Evolutionary conservation across 2,888 invertebrate genomes (phyloP).

Genomic region (Itoplectis maculator): DNA sequence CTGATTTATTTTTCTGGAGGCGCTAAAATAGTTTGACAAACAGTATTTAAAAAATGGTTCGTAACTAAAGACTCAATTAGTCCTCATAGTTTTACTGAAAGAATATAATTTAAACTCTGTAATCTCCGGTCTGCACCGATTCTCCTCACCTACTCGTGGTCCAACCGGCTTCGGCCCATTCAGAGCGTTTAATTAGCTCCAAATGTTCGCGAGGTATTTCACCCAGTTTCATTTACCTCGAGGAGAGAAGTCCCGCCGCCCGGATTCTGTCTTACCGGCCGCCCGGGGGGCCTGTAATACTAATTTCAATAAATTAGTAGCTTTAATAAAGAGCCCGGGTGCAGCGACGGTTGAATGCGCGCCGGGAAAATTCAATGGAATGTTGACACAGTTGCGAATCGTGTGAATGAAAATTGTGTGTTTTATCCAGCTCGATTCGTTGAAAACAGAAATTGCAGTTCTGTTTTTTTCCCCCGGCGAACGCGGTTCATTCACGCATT

Average conservation of each 20-base stretch:
- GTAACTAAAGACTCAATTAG: no score
- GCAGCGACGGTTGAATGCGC: no score
- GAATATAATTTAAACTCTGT: not conserved
- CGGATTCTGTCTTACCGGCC: not conserved
- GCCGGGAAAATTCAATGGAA: not conserved
- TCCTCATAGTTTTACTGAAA: not conserved
- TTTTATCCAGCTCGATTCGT: not conserved
- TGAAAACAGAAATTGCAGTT: not conserved
- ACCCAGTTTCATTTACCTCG: not conserved
- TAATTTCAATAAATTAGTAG: not conserved
- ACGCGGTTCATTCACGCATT: slow-evolving; percentile 5
- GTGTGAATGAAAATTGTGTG: not conserved
- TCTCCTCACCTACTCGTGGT: no score
- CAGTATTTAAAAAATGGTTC: no score
- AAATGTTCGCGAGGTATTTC: not conserved
- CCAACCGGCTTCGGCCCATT: no score
- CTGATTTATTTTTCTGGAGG: no score
- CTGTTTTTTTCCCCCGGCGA: not conserved
- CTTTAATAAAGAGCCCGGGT: not conserved
- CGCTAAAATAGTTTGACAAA: no score
- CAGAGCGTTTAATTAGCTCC: not conserved
- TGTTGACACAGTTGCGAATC: not conserved
- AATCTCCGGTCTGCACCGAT: not conserved
- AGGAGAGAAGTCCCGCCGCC: not conserved
- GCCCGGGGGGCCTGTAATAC: not conserved